Evolutionary conservation across 2,797 vertebrate genomes (phyloP), one percentile per base, ranked within the genome.

Genomic region (Hoplostethus mediterraneus): DNA sequence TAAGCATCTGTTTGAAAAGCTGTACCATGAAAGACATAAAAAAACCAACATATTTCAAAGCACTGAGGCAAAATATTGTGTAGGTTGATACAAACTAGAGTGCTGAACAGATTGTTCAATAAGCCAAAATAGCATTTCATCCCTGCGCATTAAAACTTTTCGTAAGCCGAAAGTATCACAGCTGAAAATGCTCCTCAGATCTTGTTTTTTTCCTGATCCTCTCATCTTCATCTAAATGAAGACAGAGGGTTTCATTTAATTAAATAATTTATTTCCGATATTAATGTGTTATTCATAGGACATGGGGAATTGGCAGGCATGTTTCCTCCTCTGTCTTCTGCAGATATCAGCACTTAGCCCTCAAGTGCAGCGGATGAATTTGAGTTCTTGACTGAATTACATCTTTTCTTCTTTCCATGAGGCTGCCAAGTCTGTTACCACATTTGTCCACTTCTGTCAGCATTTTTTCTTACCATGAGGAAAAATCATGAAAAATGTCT

Each of bases 261-360:
- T 87, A 82, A 73, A 87, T 87, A 76, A 88, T 82, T 82, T 76
- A 80, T 86, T 82, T 89, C 54, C 63, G 17, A 51, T 62, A 64
- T 77, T 66, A 64, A 84, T 89, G 79, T 86, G 75, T 79, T 88
- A 81, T 86, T 90, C 76, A 79, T 75, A 73, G 53, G 72, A 77
- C 73, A 61, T 42, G 62, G 62, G 57, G 53, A 67, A 86, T 76
- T 83, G 79, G 68, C 56, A 79, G 47, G 38, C 77, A 48, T 65
- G 69, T 73, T 84, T 83, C 75, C 71, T 72, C 61, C 42, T 51
- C 51, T 40, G 56, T 55, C 70, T 71, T 75, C 77, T 71, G 64
- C 71, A 49, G 47, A 79, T 80, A 80, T 80, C 61, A 67, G 51
- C 55, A 44, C 70, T 75, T 56, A 53, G 2, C 52, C 52, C 67